Base-by-base conservation (phyloP, 2,113 vertebrate species). In the Typhlomys cinereus region DNA sequence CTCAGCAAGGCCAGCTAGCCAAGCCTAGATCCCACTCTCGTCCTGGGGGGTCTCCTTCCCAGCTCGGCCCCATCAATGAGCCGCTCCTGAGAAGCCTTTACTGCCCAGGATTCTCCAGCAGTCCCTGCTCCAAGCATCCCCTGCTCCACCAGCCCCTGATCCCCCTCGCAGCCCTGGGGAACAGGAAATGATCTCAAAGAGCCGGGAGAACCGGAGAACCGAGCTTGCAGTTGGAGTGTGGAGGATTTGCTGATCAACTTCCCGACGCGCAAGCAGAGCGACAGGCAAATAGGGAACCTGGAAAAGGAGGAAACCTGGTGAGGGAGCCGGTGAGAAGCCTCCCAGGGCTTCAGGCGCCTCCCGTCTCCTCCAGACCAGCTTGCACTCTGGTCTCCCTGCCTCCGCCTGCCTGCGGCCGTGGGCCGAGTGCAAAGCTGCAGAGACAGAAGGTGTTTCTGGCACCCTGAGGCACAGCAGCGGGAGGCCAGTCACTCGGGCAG, bases 391-490 rank as follows among this genome's bases (percentile, higher is more conserved):
- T 98, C n/a, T n/a, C 0, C 99, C 99, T 48, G 95, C 98, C 1
- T 98, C 90, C 98, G 98, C 88, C 97, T 99, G 92, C 98, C 98
- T 74, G 91, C 98, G 64, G 98, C 98, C 66, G 97, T 31, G 99
- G 99, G 97, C 99, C 98, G 97, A 98, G 95, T 59, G 78, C 97
- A 87, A 90, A 27, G 50, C 90, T 97, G 79, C 71, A 97, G 84
- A 48, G 87, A 70, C 79, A 6, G 79, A 96, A 57, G 97, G 96
- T 48, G 86, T 98, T 36, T 96, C 97, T 1, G 96, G 97, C 13
- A n/a, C n/a, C n/a, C n/a, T n/a, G n/a, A n/a, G 4, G 97, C 79
- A n/a, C 11, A 46, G 70, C 61, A 78, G 48, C 11, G 34, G 81
- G 21, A 44, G 36, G 0, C 15, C 0, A 0, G 7, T 44, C 39